phyloP scores from a whole-genome alignment of 2,888 invertebrate species.

The Seira ritae region DNA sequence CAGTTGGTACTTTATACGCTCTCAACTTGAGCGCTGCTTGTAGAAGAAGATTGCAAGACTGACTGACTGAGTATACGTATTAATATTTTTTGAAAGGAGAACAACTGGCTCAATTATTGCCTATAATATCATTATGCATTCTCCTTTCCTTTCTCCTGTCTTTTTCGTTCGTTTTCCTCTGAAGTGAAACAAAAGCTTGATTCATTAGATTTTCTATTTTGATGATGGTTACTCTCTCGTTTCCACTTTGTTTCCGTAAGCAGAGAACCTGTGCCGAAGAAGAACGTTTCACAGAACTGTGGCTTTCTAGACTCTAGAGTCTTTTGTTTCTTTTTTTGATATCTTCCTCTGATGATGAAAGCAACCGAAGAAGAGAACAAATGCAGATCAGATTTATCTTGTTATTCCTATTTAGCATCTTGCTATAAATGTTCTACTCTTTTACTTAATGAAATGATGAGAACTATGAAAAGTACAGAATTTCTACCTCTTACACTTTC shows the following conservation, averaged over 20 bases:
- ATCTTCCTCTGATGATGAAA: too few species aligned
- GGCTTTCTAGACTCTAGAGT: too few species aligned
- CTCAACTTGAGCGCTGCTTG: conserved; percentile 26
- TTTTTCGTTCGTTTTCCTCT: neutral
- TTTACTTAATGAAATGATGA: too few species aligned
- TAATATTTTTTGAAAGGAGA: conserved; percentile 10
- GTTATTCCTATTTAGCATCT: too few species aligned
- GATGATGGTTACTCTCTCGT: conserved; percentile 27
- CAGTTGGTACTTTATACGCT: conserved; percentile 45
- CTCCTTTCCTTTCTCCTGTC: conserved; percentile 26
- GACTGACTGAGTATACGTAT: neutral
- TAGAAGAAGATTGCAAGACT: neutral
- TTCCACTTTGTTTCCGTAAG: neutral
- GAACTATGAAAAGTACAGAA: too few species aligned
- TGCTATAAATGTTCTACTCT: too few species aligned
- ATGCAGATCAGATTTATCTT: too few species aligned
- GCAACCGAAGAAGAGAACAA: too few species aligned
- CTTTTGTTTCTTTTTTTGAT: too few species aligned
- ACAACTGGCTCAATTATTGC: conserved; percentile 59
- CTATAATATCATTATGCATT: conserved; percentile 49
- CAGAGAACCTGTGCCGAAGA: too few species aligned
- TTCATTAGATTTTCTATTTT: conserved; percentile 58
- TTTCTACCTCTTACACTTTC: too few species aligned
- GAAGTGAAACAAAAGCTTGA: conserved; percentile 58
- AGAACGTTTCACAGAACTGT: too few species aligned